Conservation (phyloP, 2,888 invertebrate genomes). For the Chymomyza caudatula region DNA sequence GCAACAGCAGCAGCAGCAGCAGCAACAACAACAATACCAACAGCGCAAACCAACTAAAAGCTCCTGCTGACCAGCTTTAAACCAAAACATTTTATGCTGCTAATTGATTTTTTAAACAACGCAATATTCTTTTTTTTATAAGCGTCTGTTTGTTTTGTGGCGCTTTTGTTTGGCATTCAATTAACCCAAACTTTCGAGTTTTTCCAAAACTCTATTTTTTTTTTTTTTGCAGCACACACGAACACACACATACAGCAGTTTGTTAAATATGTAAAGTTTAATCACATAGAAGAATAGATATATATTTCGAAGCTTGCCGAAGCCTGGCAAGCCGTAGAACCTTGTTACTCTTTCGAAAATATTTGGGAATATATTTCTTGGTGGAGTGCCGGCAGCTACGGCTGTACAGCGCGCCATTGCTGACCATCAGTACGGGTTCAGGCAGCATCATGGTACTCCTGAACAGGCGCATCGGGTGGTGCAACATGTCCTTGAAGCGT, state of each 20-base stretch:
- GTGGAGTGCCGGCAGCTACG: too few relatives aligned
- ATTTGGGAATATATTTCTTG: too few relatives aligned
- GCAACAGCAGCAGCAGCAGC: slow-evolving; percentile 24
- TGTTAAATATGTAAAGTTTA: background rate
- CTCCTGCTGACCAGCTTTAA: slow-evolving; percentile 37
- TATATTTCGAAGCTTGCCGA: too few relatives aligned
- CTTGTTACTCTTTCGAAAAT: too few relatives aligned
- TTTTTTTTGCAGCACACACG: background rate
- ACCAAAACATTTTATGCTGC: slow-evolving; percentile 61
- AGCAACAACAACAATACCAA: slow-evolving; percentile 14
- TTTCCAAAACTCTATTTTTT: too few relatives aligned
- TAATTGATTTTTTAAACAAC: slow-evolving; percentile 65
- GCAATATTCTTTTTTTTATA: slow-evolving; percentile 1
- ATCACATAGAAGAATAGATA: too few relatives aligned
- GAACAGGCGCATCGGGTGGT: too few relatives aligned
- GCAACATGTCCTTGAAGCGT: too few relatives aligned
- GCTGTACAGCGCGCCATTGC: too few relatives aligned
- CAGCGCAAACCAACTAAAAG: slow-evolving; percentile 19
- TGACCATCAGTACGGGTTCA: too few relatives aligned
- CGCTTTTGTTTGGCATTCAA: slow-evolving; percentile 65
- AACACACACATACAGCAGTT: background rate
- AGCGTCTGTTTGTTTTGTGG: slow-evolving; percentile 23
- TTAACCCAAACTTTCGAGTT: slow-evolving; percentile 68
- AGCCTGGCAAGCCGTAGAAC: too few relatives aligned
- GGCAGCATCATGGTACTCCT: too few relatives aligned